Conservation (phyloP, 53 echinoderm and acorn worm species). For the Hippasteria phrygiana region DNA sequence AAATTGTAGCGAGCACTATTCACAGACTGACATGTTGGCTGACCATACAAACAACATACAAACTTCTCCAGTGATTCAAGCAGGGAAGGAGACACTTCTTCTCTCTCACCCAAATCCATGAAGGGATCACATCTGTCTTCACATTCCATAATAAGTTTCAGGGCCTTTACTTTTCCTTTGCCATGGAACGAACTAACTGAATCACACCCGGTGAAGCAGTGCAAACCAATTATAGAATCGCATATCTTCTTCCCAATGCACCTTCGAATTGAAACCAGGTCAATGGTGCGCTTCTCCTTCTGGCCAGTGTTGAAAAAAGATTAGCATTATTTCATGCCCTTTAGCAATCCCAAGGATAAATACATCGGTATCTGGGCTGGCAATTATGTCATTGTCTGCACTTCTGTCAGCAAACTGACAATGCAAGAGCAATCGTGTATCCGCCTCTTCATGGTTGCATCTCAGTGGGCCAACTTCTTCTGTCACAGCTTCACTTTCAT, state of each 20-base stretch:
- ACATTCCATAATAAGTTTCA: slow-evolving; percentile 35
- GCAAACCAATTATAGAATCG: slow-evolving; percentile 31
- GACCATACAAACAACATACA: slow-evolving; percentile 60
- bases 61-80: slow-evolving; percentile 48
- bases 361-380: slow-evolving; percentile 71
- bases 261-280: not conserved
- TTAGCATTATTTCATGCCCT: not conserved
- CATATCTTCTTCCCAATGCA: not conserved
- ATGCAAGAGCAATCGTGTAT: slow-evolving; percentile 22
- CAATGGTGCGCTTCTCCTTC: not conserved
- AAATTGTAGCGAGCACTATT: slow-evolving; percentile 34
- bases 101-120: slow-evolving; percentile 6
- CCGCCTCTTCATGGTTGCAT: slow-evolving; percentile 64
- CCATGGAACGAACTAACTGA: slow-evolving; percentile 71
- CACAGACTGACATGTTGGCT: slow-evolving; percentile 1
- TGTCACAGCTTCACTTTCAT: not conserved
- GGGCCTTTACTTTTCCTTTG: slow-evolving; percentile 61
- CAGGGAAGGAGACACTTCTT: slow-evolving; percentile 13
- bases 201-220: slow-evolving; percentile 73
- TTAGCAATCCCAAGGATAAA: slow-evolving; percentile 59
- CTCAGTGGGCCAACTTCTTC: not conserved
- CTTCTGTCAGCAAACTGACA: slow-evolving; percentile 15
- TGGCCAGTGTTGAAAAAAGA: slow-evolving; percentile 17
- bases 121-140: slow-evolving; percentile 31
- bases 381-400: slow-evolving; percentile 27